These are phyloP conservation scores for Meloe dianella DNA, from an alignment of 2,888 invertebrate genomes.

Conservation along the genomic window DNA sequence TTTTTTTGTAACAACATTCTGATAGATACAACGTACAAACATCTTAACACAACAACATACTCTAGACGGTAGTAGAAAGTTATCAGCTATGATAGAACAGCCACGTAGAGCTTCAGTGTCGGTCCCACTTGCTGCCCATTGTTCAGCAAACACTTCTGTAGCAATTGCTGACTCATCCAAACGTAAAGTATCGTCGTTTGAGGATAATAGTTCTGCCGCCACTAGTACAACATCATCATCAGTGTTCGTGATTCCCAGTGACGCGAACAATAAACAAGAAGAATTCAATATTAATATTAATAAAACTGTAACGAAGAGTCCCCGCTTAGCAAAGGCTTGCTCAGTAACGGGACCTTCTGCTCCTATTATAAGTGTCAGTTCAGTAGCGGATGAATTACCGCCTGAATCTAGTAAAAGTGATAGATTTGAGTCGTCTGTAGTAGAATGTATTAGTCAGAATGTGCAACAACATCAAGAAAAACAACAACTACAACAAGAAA, in stretches of 20 bases:
- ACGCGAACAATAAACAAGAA: slow-evolving; percentile 53
- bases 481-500: slow-evolving; percentile 47
- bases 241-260: slow-evolving; percentile 49
- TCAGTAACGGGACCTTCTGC: slow-evolving; percentile 58
- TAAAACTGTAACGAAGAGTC: slow-evolving; percentile 56
- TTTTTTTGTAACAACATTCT: neutral
- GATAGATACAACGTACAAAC: slow-evolving; percentile 68
- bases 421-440: slow-evolving; percentile 48
- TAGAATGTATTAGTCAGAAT: slow-evolving; percentile 34
- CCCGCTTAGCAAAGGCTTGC: slow-evolving; percentile 57
- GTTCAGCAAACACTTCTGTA: slow-evolving; percentile 56
- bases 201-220: slow-evolving; percentile 55
- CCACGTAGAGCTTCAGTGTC: slow-evolving; percentile 58
- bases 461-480: slow-evolving; percentile 21
- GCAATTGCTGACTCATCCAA: slow-evolving; percentile 42
- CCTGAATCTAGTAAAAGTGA: slow-evolving; percentile 30
- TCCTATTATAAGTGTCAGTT: slow-evolving; percentile 75
- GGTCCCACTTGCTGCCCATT: slow-evolving; percentile 47
- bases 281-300: slow-evolving; percentile 42
- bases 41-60: slow-evolving; percentile 72
- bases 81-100: slow-evolving; percentile 54
- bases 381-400: slow-evolving; percentile 68
- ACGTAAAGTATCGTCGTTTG: slow-evolving; percentile 60
- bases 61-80: slow-evolving; percentile 65
- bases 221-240: slow-evolving; percentile 42